Evolutionary conservation across 2,888 invertebrate species (phyloP).

Genomic region (Tryphoninae sp.): DNA sequence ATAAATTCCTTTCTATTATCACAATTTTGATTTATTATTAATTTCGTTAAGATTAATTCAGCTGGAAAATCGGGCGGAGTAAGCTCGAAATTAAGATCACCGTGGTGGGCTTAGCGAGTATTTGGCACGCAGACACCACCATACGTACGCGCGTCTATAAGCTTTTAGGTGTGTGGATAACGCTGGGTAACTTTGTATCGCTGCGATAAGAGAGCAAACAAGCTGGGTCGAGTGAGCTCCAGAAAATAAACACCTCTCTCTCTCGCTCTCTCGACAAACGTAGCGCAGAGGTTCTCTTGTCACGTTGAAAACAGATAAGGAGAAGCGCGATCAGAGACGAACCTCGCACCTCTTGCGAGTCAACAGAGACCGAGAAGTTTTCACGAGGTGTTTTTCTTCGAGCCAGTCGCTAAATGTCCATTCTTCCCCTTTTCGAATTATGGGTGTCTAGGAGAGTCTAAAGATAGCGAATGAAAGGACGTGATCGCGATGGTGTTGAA

Average conservation of each 20-base stretch:
- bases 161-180: not conserved
- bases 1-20: too few species aligned
- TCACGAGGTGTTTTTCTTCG: not conserved
- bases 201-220: slow-evolving; percentile 20
- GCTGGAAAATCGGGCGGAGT: too few species aligned
- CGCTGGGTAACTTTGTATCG: slow-evolving; percentile 33
- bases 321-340: not conserved
- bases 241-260: slow-evolving; percentile 21
- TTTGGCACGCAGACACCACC: not conserved
- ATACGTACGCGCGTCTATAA: not conserved
- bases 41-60: too few species aligned
- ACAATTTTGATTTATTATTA: too few species aligned
- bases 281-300: slow-evolving; percentile 2
- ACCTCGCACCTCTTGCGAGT: not conserved
- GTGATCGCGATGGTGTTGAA: slow-evolving; percentile 54
- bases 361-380: not conserved
- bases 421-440: not conserved
- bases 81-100: too few species aligned
- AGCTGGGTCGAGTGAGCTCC: not conserved
- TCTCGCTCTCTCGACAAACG: slow-evolving; percentile 18
- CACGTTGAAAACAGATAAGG: slow-evolving; percentile 37
- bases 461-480: not conserved
- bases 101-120: too few species aligned
- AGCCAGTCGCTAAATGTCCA: not conserved
- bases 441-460: slow-evolving; percentile 18